Percentiles rank a stretch among this genome's conserved stretches.
Evolutionary conservation across 1,140 invertebrate species (phyloP).

Genomic region (Delia radicum): DNA sequence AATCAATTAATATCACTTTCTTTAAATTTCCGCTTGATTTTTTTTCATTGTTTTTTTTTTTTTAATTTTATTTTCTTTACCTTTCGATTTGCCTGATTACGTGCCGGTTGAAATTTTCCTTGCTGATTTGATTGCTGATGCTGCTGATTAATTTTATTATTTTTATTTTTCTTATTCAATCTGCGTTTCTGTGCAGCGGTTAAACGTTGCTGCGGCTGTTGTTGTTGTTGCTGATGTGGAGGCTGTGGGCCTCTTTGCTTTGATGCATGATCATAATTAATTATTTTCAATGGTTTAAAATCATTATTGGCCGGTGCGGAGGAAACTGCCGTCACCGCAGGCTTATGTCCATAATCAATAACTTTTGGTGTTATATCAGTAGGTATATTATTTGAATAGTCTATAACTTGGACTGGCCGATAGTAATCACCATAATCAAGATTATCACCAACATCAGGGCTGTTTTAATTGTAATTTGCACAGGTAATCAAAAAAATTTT

Average conservation of each 20-base stretch:
- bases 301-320: constrained; percentile 29
- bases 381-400: constrained; percentile 47
- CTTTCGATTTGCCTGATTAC: neutral
- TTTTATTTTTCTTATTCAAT: neutral
- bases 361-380: constrained; percentile 59
- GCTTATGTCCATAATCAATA: constrained; percentile 72
- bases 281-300: constrained; percentile 59
- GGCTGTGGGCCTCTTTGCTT: constrained; percentile 30
- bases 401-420: constrained; percentile 50
- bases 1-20: neutral
- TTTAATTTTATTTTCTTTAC: neutral
- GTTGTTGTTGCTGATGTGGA: neutral
- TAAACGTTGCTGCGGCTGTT: neutral
- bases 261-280: constrained; percentile 63
- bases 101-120: neutral
- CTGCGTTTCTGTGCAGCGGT: neutral
- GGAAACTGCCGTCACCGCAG: constrained; percentile 32
- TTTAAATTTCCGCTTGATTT: neutral
- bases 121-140: neutral
- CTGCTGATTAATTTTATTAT: neutral
- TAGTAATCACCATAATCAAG: constrained; percentile 35
- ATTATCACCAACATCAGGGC: constrained; percentile 17
- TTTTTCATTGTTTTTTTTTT: constrained; percentile 8
- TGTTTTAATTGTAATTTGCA: constrained; percentile 25
- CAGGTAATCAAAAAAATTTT: constrained; percentile 24